Conservation (phyloP, 2,113 vertebrate genomes). For the Otis tarda region DNA sequence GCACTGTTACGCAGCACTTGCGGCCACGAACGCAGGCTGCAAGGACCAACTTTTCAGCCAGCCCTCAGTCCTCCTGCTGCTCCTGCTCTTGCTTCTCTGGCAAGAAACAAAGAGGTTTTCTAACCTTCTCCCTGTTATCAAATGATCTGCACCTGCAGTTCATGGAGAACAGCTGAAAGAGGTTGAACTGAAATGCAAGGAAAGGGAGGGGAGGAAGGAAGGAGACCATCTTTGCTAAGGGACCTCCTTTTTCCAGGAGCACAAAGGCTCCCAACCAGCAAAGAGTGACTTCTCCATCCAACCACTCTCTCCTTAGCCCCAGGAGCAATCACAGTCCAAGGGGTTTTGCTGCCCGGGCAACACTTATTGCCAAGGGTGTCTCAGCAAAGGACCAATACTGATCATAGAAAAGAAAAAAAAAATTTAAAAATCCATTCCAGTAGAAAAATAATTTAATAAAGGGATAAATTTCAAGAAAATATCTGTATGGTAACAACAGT, state of each 20-base stretch:
- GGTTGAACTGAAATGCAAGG: not conserved
- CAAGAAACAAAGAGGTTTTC: not conserved
- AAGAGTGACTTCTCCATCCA: not conserved
- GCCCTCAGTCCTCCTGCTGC: not conserved
- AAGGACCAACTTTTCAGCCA: not conserved
- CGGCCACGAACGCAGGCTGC: accelerated
- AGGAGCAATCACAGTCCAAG: accelerated
- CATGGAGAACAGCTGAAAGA: not conserved
- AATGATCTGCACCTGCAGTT: not conserved
- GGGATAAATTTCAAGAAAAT: conserved; percentile 86
- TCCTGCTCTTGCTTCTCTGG: not conserved
- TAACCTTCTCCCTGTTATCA: not conserved
- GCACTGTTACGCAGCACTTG: accelerated
- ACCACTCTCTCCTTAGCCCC: not conserved
- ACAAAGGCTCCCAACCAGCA: not conserved
- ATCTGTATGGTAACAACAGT: conserved; percentile 82
- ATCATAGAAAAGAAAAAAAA: conserved; percentile 66
- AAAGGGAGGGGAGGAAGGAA: not conserved
- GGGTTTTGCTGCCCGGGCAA: not conserved
- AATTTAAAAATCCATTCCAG: conserved; percentile 71
- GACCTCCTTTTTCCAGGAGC: not conserved
- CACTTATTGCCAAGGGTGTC: accelerated
- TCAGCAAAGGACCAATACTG: not conserved
- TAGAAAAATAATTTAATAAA: conserved; percentile 83
- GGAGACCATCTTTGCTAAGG: not conserved